Conservation (phyloP, 2,888 invertebrate species). For the Oscheius sp. region DNA sequence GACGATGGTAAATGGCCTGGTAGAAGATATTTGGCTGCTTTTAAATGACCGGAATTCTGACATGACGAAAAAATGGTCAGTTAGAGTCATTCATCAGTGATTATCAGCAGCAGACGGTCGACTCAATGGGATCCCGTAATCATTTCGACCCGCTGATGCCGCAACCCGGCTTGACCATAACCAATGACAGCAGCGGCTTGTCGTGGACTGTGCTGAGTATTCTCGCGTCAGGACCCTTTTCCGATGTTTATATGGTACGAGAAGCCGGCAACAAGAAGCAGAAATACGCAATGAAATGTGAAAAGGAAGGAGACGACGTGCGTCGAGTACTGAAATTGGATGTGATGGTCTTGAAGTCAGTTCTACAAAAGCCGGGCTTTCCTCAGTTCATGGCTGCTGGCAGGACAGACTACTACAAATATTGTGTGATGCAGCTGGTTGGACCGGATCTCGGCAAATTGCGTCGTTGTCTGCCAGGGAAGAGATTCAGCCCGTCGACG, state of each 20-base stretch:
- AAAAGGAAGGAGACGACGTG: constrained; percentile 56
- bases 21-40: too few relatives aligned
- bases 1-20: too few relatives aligned
- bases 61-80: too few relatives aligned
- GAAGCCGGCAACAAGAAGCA: constrained; percentile 29
- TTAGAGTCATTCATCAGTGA: too few relatives aligned
- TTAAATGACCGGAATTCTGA: too few relatives aligned
- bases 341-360: constrained; percentile 60
- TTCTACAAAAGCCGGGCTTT: constrained; percentile 56
- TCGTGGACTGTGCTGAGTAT: constrained; percentile 52
- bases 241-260: constrained; percentile 62
- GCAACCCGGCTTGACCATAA: constrained; percentile 25
- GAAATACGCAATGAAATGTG: constrained; percentile 67
- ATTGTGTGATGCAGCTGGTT: constrained; percentile 67
- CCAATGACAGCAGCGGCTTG: background rate
- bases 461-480: constrained; percentile 57
- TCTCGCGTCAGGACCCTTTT: constrained; percentile 64
- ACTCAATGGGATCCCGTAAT: constrained; percentile 9
- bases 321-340: constrained; percentile 60
- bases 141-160: constrained; percentile 20
- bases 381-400: constrained; percentile 62
- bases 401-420: constrained; percentile 56
- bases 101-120: too few relatives aligned
- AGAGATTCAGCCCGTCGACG: constrained; percentile 60
- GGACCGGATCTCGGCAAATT: constrained; percentile 64